Conservation (phyloP, 2,113 vertebrate species). For the cat (Felis catus) region DNA sequence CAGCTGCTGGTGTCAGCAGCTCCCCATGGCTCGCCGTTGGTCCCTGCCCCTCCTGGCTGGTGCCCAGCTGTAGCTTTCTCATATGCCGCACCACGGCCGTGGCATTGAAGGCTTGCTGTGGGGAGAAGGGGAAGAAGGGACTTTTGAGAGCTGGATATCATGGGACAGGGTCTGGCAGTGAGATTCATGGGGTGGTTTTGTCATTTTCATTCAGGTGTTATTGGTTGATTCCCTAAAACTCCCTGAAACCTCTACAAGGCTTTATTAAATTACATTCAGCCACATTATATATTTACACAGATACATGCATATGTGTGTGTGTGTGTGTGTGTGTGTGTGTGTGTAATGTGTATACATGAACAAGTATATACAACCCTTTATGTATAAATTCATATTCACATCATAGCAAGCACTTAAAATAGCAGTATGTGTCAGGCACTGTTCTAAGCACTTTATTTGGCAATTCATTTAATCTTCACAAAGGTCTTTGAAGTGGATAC, state of each 20-base stretch:
- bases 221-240: neutral
- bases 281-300: neutral
- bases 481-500: neutral
- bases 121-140: neutral
- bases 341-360: neutral
- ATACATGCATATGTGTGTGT: neutral
- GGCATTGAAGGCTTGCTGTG: conserved; percentile 98
- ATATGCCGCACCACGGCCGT: conserved; percentile 98
- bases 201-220: neutral
- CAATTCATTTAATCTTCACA: neutral
- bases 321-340: too few relatives aligned
- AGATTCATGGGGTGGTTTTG: neutral
- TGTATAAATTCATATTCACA: neutral
- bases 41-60: conserved; percentile 90
- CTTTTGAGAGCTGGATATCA: neutral
- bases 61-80: conserved; percentile 95
- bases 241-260: neutral
- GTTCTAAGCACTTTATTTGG: neutral
- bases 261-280: conserved; percentile 23
- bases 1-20: conserved; percentile 84
- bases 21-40: conserved; percentile 84
- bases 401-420: neutral
- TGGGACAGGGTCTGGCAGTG: neutral
- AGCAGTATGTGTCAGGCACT: neutral
- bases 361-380: neutral